Percentiles rank a stretch among this genome's conserved stretches.
phyloP scores from a whole-genome alignment of 2,888 invertebrate genomes.

The Zaprionus bogoriensis region DNA sequence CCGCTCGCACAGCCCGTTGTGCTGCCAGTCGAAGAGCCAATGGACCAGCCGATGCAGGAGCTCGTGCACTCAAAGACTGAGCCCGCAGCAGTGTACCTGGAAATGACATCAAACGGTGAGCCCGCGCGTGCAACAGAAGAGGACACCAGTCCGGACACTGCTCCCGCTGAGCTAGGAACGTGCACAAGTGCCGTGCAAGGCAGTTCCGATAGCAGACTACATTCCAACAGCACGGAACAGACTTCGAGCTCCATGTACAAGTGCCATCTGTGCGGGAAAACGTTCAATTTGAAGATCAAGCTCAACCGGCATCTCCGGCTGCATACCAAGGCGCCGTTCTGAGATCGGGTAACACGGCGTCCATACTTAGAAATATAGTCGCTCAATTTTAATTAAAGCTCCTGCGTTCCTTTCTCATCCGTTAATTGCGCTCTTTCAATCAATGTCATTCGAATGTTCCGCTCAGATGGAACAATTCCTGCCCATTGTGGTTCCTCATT shows the following conservation, averaged over 20 bases:
- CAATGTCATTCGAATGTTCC: too few species aligned
- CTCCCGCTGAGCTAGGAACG: neutral
- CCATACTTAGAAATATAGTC: neutral
- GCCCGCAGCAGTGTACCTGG: neutral
- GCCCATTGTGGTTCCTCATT: too few species aligned
- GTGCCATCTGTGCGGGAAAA: conserved; percentile 67
- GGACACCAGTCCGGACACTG: neutral
- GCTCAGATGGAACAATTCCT: too few species aligned
- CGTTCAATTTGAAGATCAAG: conserved; percentile 71
- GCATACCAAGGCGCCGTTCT: conserved; percentile 46
- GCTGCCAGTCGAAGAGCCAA: neutral
- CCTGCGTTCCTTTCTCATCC: too few species aligned
- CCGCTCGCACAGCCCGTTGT: neutral
- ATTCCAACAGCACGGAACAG: neutral
- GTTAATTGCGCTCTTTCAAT: too few species aligned
- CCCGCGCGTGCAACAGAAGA: neutral
- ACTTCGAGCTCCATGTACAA: conserved; percentile 10
- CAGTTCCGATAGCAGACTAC: neutral
- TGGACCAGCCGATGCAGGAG: neutral
- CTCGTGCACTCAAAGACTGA: neutral
- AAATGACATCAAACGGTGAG: neutral
- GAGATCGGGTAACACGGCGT: neutral
- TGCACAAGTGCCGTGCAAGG: neutral
- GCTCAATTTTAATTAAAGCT: neutral
- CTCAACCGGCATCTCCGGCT: conserved; percentile 72